These are phyloP conservation scores for Nixonia krombeini DNA, from an alignment of 1,140 invertebrate genomes.

Conservation along the genomic window DNA sequence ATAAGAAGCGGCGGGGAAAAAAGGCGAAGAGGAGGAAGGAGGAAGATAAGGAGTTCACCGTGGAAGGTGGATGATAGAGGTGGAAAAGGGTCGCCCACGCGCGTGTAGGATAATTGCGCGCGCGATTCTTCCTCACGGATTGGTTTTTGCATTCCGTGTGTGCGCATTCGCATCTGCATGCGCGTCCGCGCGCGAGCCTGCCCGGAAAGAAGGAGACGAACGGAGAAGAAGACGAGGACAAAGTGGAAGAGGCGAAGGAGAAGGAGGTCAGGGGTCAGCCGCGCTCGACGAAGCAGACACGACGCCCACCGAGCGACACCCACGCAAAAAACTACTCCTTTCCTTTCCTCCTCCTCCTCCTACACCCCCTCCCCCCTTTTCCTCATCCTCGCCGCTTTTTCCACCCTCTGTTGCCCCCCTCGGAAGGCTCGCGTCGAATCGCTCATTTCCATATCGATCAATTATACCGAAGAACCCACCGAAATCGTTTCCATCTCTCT, in stretches of 20 bases:
- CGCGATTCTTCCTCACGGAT: slow-evolving; percentile 56
- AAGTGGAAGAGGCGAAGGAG: slow-evolving; percentile 39
- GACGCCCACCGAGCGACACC: slow-evolving; percentile 67
- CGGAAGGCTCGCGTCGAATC: too few species aligned
- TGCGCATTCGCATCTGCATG: slow-evolving; percentile 59
- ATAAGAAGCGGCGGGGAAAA: slow-evolving; percentile 19
- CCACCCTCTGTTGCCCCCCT: slow-evolving; percentile 33
- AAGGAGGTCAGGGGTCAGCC: slow-evolving; percentile 62
- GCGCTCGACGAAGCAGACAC: slow-evolving; percentile 65
- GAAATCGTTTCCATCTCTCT: too few species aligned
- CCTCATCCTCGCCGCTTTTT: slow-evolving; percentile 39
- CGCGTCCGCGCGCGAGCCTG: slow-evolving; percentile 32
- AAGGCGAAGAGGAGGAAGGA: slow-evolving; percentile 32
- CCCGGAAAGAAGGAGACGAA: slow-evolving; percentile 41
- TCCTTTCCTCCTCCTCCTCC: slow-evolving; percentile 34
- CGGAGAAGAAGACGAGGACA: slow-evolving; percentile 40
- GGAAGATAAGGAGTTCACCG: slow-evolving; percentile 46
- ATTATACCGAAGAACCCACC: too few species aligned
- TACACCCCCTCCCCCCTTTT: slow-evolving; percentile 28
- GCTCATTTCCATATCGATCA: too few species aligned
- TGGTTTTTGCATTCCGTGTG: slow-evolving; percentile 49
- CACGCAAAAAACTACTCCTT: slow-evolving; percentile 57
- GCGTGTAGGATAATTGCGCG: slow-evolving; percentile 71
- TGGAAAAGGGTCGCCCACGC: slow-evolving; percentile 64
- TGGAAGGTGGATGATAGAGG: slow-evolving; percentile 48